phyloP scores from a whole-genome alignment of 1,140 invertebrate genomes.

The Apis laboriosa region DNA sequence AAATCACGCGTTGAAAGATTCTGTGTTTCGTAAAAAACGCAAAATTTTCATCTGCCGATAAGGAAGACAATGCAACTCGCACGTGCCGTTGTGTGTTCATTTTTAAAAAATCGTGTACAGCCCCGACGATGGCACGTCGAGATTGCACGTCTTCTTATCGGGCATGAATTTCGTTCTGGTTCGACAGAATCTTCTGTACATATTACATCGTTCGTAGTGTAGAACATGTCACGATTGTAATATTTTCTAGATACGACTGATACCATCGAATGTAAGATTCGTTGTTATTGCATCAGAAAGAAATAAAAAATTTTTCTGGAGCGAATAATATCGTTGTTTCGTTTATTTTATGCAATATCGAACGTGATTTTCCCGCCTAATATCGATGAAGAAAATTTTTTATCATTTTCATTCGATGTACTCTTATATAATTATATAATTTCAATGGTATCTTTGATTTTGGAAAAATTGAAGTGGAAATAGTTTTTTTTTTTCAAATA shows the following conservation, averaged over 20 bases:
- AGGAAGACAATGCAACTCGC: neutral
- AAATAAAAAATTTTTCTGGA: slow-evolving; percentile 50
- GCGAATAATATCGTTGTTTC: neutral
- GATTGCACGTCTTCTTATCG: neutral
- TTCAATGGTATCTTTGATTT: no score
- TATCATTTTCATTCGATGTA: neutral
- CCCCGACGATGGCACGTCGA: slow-evolving; percentile 11
- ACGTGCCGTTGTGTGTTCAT: slow-evolving; percentile 27
- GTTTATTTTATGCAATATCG: neutral
- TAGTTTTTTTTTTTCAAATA: neutral
- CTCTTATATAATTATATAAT: neutral
- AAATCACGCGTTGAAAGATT: neutral
- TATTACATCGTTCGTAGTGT: slow-evolving; percentile 47
- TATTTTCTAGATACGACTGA: slow-evolving; percentile 54
- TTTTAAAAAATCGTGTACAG: slow-evolving; percentile 55
- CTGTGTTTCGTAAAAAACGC: neutral
- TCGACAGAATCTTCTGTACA: slow-evolving; percentile 35
- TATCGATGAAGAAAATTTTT: neutral
- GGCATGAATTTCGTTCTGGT: neutral
- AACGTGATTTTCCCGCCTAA: no score
- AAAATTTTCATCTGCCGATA: slow-evolving; percentile 3
- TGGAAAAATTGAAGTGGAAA: neutral
- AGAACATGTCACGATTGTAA: slow-evolving; percentile 16
- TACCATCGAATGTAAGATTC: slow-evolving; percentile 43
- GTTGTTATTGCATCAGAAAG: slow-evolving; percentile 19